These are phyloP conservation scores for Phenganax subtilis DNA, from an alignment of 92 coral and sea anemone species.

Conservation along the genomic window DNA sequence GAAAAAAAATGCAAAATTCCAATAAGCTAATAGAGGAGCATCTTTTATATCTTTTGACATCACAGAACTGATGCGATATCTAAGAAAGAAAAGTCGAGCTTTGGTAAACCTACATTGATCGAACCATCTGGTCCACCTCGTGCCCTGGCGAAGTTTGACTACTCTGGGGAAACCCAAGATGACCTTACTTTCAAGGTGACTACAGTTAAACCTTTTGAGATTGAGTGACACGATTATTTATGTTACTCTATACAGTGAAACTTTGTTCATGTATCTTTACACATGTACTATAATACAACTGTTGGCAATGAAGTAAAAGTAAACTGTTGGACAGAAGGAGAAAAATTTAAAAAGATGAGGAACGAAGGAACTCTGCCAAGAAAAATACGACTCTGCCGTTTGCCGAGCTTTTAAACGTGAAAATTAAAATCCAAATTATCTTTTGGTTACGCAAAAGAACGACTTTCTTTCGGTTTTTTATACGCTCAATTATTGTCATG, in stretches of 20 bases:
- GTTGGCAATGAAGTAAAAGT: not conserved
- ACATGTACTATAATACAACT: not conserved
- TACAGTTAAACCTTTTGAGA: not conserved
- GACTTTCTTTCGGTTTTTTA: too few species aligned
- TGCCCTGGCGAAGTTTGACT: constrained; percentile 85
- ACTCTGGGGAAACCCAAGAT: constrained; percentile 62
- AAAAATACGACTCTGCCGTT: too few species aligned
- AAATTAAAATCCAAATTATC: too few species aligned
- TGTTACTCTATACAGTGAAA: not conserved
- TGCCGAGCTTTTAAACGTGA: too few species aligned
- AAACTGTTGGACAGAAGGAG: too few species aligned
- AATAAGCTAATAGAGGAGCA: not conserved
- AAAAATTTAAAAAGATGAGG: too few species aligned
- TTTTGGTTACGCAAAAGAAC: too few species aligned
- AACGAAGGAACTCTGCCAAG: too few species aligned
- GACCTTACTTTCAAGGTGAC: constrained; percentile 80
- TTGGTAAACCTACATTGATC: constrained; percentile 21
- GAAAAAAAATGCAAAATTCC: too few species aligned
- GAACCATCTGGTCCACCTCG: constrained; percentile 55
- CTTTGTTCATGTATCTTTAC: not conserved
- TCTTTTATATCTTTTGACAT: not conserved
- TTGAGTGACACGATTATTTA: not conserved
- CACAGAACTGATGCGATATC: not conserved
- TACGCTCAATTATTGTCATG: too few species aligned
- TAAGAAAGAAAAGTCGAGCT: not conserved